These are phyloP conservation scores for Dasyornis broadbenti DNA, from an alignment of 2,113 vertebrate genomes.

Conservation along the genomic window DNA sequence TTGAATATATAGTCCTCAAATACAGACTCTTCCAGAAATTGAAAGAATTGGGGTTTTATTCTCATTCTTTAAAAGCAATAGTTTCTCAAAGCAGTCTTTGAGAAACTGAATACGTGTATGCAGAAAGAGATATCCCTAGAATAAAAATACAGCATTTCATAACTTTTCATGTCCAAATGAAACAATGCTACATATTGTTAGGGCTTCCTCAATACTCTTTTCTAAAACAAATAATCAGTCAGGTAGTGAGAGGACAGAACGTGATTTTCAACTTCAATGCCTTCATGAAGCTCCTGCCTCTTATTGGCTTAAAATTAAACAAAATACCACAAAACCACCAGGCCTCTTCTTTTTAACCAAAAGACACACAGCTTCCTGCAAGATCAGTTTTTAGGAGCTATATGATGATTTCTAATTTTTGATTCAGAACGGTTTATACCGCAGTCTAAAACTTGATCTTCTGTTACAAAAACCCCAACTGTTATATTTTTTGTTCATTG, in stretches of 20 bases:
- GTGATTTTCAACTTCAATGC: not conserved
- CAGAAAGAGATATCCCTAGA: not conserved
- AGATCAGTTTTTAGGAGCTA: not conserved
- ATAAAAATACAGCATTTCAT: not conserved
- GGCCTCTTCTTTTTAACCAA: slow-evolving; percentile 45
- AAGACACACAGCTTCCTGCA: slow-evolving; percentile 10
- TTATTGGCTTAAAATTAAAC: slow-evolving; percentile 48
- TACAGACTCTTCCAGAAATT: not conserved
- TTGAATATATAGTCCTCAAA: not conserved
- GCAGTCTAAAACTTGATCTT: not conserved
- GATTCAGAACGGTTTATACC: slow-evolving; percentile 3
- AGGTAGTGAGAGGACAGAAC: not conserved
- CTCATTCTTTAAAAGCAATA: not conserved
- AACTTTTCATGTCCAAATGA: not conserved
- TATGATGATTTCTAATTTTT: slow-evolving; percentile 19
- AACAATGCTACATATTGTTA: not conserved
- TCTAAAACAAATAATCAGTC: not conserved
- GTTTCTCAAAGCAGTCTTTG: slow-evolving; percentile 49
- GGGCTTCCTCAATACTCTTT: not conserved
- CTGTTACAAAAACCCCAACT: not conserved
- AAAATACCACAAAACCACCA: slow-evolving; percentile 29
- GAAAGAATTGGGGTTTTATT: not conserved
- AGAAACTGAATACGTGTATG: not conserved
- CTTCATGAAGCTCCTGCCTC: slow-evolving; percentile 16
- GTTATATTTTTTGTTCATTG: slow-evolving; percentile 1